Evolutionary conservation across 2,113 vertebrate genomes (phyloP), one percentile per base, ranked within the genome.

Genomic region (Recurvirostra avosetta): DNA sequence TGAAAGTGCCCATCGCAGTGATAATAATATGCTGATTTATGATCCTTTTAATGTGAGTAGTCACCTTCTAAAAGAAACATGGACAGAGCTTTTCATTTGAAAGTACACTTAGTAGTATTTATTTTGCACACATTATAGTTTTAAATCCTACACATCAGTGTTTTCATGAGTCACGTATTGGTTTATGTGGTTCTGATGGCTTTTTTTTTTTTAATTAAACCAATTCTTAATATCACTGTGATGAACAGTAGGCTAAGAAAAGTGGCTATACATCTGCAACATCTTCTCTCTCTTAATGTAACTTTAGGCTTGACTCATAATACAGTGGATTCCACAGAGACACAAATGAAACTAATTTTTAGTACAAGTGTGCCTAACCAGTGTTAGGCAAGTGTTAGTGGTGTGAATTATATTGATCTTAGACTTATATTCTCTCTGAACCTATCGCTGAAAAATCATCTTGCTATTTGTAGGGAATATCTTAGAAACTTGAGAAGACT

Each of bases 401-500:
- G 27, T 47, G 38, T 76, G 91, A 92, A 65, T 89, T 58, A 77
- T 83, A 93, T 82, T 72, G 95, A 95, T 82, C 25, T 56, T 88
- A 84, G 82, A 55, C 22, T 94, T 88, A 74, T 19, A 87, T 91
- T 86, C 56, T 85, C 20, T 73, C 67, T 58, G 43, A 89, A 94
- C 9, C 73, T 93, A 34, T 55, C 59, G 50, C 50, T 92, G 78
- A 86, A 92, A 87, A 94, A 91, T 76, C 71, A 90, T 83, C 67
- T 83, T n/a, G 18, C 29, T 91, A 53, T 76, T 94, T 92, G 78
- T 55, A 86, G 62, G 59, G 88, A 92, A 78, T 80, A 76, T 70
- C 53, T 92, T 91, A 82, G 73, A 62, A 97, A 96, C 66, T 97
- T 97, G 63, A 76, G 47, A 88, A 93, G 86, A 83, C 74, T 76